Conservation (phyloP, 2,113 vertebrate species). For the Nothobranchius kuhntae region DNA sequence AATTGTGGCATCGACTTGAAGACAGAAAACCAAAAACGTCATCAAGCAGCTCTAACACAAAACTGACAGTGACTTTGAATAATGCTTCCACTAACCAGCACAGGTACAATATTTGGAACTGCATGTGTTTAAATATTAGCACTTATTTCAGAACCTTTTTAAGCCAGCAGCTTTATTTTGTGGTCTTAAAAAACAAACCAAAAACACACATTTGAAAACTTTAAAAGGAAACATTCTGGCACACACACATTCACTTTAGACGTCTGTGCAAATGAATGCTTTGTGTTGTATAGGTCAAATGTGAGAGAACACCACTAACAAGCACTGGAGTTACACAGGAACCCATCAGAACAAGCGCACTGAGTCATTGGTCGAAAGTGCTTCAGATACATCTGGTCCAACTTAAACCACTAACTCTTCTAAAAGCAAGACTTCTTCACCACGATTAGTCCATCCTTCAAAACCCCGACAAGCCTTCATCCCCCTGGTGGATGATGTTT, state of each 20-base stretch:
- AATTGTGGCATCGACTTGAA: not conserved
- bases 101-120: not conserved
- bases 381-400: not conserved
- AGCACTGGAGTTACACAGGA: not conserved
- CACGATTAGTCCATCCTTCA: no score
- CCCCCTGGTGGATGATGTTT: no score
- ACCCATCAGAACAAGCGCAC: not conserved
- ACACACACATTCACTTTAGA: not conserved
- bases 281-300: not conserved
- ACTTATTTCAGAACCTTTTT: not conserved
- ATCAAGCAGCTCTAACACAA: not conserved
- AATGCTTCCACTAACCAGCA: not conserved
- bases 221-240: no score
- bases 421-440: no score
- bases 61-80: not conserved
- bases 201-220: no score
- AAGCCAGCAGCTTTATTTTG: not conserved
- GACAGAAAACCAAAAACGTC: not conserved
- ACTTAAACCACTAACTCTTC: no score
- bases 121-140: not conserved
- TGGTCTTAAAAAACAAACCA: no score
- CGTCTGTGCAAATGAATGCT: not conserved
- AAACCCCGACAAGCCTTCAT: no score
- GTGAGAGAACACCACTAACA: not conserved
- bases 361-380: not conserved